Percentiles rank a stretch among this genome's conserved stretches.
phyloP scores from a whole-genome alignment of 2,113 vertebrate genomes.

The Furnarius figulus region DNA sequence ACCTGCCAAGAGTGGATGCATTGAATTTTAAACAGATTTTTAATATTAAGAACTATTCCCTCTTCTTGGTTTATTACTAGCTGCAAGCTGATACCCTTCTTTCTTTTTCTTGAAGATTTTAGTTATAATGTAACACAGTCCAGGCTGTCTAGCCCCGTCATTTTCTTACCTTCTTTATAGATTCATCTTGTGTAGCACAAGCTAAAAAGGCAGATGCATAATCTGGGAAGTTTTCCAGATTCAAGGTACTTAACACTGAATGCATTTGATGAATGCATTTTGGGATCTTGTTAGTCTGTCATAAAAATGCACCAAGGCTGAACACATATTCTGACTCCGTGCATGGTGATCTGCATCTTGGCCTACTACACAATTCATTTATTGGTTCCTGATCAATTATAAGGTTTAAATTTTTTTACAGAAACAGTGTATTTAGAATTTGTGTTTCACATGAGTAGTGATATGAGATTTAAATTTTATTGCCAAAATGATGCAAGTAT shows the following conservation, averaged over 20 bases:
- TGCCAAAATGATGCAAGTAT: not conserved
- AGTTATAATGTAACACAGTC: not conserved
- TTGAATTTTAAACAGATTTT: constrained; percentile 15
- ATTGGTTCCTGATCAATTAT: not conserved
- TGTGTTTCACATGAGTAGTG: not conserved
- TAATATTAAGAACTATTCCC: not conserved
- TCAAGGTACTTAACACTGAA: constrained; percentile 13
- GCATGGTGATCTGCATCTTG: not conserved
- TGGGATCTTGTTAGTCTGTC: not conserved
- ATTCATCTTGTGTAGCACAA: not conserved
- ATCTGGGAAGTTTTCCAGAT: constrained; percentile 9
- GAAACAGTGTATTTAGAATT: not conserved
- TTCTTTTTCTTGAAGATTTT: not conserved
- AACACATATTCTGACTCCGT: not conserved
- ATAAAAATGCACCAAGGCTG: not conserved
- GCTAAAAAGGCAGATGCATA: not conserved
- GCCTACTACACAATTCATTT: not conserved
- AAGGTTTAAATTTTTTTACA: not conserved
- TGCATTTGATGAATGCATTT: not conserved
- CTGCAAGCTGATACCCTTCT: not conserved
- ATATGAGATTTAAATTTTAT: not conserved
- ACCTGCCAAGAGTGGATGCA: not conserved
- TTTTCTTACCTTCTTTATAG: not conserved
- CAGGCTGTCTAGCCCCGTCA: not conserved
- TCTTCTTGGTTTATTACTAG: not conserved